phyloP scores from a whole-genome alignment of 2,888 invertebrate species.

The Cacoxenus indagator region DNA sequence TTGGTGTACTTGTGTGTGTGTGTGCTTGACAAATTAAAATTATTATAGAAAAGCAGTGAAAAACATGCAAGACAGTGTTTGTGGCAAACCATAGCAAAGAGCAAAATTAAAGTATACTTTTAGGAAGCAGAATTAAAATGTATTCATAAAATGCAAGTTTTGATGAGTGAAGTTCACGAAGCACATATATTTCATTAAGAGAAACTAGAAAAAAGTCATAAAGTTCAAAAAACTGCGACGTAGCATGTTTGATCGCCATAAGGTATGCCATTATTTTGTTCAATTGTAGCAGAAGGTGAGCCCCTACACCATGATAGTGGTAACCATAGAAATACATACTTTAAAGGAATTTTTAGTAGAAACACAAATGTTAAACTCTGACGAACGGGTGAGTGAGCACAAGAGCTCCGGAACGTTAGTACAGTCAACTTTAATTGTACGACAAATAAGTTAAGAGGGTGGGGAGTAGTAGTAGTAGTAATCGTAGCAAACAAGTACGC shows the following conservation, averaged over 20 bases:
- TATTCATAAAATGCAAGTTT: background rate
- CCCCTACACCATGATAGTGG: too few relatives aligned
- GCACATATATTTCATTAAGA: background rate
- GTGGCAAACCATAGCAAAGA: background rate
- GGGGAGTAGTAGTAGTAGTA: background rate
- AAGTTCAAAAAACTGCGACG: constrained; percentile 3
- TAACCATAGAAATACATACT: background rate
- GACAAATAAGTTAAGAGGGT: background rate
- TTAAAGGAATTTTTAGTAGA: background rate
- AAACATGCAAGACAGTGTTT: background rate
- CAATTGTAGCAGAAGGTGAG: constrained; percentile 1
- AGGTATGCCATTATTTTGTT: constrained; percentile 12
- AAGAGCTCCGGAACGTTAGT: background rate
- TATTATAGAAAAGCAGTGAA: background rate
- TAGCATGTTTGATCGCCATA: background rate
- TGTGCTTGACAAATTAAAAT: constrained; percentile 10
- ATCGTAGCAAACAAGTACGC: too few relatives aligned
- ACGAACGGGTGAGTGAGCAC: background rate
- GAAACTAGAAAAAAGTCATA: constrained; percentile 3
- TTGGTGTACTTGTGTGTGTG: constrained; percentile 20
- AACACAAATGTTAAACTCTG: background rate
- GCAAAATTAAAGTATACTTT: constrained; percentile 24
- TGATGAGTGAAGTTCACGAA: background rate
- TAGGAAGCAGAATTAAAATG: background rate
- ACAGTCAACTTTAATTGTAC: constrained; percentile 19